Evolutionary conservation across 2,797 vertebrate species (phyloP).

Genomic region (Uromys caudimaculatus): DNA sequence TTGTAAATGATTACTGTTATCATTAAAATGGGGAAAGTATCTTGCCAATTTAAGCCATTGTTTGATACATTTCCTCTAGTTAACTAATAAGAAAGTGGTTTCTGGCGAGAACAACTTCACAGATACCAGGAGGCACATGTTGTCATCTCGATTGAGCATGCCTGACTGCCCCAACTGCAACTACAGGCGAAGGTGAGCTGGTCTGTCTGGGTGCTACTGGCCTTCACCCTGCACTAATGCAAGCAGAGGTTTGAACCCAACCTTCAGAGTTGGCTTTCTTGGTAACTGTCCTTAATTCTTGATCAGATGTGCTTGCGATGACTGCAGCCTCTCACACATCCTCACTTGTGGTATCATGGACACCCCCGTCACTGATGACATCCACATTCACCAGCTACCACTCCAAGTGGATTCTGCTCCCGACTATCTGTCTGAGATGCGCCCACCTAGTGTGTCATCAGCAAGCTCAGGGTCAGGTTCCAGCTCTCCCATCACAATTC

Average conservation of each 20-base stretch:
- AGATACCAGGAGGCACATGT: constrained; percentile 96
- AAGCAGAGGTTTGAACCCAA: not conserved
- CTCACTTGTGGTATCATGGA: constrained; percentile 99
- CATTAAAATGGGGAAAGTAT: not conserved
- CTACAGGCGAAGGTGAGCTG: constrained; percentile 94
- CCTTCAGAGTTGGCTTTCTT: not conserved
- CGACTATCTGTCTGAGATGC: constrained; percentile 94
- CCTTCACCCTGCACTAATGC: not conserved
- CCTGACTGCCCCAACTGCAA: constrained; percentile 99
- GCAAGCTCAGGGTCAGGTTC: constrained; percentile 96
- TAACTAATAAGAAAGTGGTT: constrained; percentile 94
- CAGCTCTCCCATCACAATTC: constrained; percentile 95
- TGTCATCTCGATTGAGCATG: constrained; percentile 95
- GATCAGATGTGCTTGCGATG: constrained; percentile 97
- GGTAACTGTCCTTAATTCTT: constrained; percentile 68
- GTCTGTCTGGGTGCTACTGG: not conserved
- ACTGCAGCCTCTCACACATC: constrained; percentile 99
- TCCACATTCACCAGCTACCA: constrained; percentile 94
- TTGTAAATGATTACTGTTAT: not conserved
- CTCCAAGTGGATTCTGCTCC: constrained; percentile 92
- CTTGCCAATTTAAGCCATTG: constrained; percentile 69
- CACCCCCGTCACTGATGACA: constrained; percentile 94
- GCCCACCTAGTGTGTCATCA: constrained; percentile 96
- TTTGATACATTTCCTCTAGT: constrained; percentile 86
- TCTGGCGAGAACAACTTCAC: constrained; percentile 95